Evolutionary conservation across 1,140 invertebrate genomes (phyloP).

Genomic region (Dysdera silvatica): DNA sequence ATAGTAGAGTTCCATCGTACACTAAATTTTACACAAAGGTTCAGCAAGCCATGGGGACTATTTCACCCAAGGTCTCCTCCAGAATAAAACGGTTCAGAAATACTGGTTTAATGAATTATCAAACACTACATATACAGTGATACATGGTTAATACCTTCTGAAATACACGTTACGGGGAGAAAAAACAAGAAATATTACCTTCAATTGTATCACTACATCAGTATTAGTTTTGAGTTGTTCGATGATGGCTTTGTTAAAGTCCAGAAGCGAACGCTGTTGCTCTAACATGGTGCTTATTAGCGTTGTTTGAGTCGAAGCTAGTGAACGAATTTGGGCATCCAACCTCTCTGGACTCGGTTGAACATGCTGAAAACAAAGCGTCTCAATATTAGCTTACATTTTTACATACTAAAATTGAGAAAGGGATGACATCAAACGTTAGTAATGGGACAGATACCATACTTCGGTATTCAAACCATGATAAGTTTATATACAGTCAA

Average conservation of each 20-base stretch:
- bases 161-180: not conserved
- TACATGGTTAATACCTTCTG: not conserved
- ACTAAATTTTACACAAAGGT: no score
- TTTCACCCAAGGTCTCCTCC: no score
- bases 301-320: constrained; percentile 35
- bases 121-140: not conserved
- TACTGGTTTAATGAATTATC: not conserved
- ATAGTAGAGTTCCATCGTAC: no score
- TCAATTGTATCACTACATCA: constrained; percentile 35
- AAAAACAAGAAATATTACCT: constrained; percentile 28
- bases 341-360: constrained; percentile 63
- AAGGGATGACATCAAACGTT: no score
- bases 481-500: no score
- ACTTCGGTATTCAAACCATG: not conserved
- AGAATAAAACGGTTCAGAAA: not conserved
- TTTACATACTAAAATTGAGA: no score
- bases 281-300: constrained; percentile 43
- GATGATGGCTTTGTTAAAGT: constrained; percentile 51
- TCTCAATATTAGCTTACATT: no score
- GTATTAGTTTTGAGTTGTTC: constrained; percentile 39
- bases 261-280: constrained; percentile 52
- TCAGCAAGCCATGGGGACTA: no score
- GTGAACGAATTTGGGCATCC: constrained; percentile 62
- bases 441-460: not conserved
- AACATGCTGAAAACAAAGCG: constrained; percentile 47